These are phyloP conservation scores for Mayetiola destructor DNA, from an alignment of 2,888 invertebrate genomes.

Conservation along the genomic window DNA sequence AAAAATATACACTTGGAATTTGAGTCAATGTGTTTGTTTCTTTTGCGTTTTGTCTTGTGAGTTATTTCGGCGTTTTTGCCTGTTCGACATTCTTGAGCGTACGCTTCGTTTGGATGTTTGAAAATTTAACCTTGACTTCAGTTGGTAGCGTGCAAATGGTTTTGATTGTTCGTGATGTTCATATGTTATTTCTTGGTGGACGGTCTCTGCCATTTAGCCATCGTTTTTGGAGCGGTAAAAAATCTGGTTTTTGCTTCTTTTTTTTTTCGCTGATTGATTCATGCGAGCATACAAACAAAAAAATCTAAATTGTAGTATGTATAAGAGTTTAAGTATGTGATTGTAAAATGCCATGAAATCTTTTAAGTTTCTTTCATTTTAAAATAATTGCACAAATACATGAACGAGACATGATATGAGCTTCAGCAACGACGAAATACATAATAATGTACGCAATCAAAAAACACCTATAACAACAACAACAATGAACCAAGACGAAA, in stretches of 20 bases:
- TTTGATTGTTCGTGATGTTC: too few species aligned
- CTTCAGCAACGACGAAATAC: background rate
- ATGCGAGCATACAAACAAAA: background rate
- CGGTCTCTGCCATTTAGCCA: too few species aligned
- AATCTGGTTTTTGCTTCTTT: background rate
- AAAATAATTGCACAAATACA: background rate
- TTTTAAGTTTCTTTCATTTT: too few species aligned
- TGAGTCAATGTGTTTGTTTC: background rate
- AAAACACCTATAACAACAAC: background rate
- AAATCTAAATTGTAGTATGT: background rate
- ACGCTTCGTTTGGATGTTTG: background rate
- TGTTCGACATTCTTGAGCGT: conserved; percentile 4
- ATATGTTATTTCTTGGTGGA: too few species aligned
- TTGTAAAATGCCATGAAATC: background rate
- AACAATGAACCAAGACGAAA: background rate
- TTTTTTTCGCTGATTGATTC: background rate
- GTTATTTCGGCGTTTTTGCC: too few species aligned
- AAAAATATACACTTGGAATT: too few species aligned
- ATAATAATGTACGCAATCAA: background rate
- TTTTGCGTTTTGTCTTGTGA: background rate
- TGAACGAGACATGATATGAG: background rate
- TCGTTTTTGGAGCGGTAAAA: too few species aligned
- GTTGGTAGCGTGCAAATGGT: conserved; percentile 3
- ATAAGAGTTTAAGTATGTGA: conserved; percentile 7
- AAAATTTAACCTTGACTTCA: conserved; percentile 13